Conservation (phyloP, 30 jellyfish, hydroid and myxozoan species). For the Phacellophora camtschatica region DNA sequence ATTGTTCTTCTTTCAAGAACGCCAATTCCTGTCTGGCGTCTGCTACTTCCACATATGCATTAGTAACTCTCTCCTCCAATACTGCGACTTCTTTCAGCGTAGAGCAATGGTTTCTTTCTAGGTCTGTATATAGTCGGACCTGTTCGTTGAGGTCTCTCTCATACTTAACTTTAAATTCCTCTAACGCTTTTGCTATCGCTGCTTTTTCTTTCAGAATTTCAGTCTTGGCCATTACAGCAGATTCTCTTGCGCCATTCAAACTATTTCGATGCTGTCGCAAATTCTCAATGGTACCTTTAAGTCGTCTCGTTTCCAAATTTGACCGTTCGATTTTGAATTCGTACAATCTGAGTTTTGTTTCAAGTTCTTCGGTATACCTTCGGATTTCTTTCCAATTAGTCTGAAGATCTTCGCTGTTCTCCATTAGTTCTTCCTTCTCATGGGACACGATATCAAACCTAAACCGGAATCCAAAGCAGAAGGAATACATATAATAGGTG, state of each 20-base stretch:
- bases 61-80: not conserved
- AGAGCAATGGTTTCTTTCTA: slow-evolving; percentile 9
- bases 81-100: not conserved
- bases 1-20: no score
- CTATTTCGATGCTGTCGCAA: slow-evolving; percentile 45
- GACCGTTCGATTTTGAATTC: slow-evolving; percentile 26
- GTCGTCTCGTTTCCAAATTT: not conserved
- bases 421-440: slow-evolving; percentile 27
- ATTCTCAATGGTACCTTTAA: slow-evolving; percentile 10
- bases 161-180: not conserved
- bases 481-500: no score
- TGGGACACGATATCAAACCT: slow-evolving; percentile 36
- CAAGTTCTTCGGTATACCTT: not conserved
- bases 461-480: not conserved
- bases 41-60: not conserved
- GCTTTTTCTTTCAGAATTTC: slow-evolving; percentile 20
- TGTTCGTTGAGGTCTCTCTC: slow-evolving; percentile 9
- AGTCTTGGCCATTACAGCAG: not conserved
- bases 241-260: slow-evolving; percentile 19
- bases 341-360: slow-evolving; percentile 1
- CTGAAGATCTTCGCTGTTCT: slow-evolving; percentile 6
- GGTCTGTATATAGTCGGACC: not conserved
- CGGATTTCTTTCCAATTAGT: not conserved
- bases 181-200: not conserved
- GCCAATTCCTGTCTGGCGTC: not conserved